Evolutionary conservation across 2,113 vertebrate genomes (phyloP).

Genomic region (Physeter macrocephalus): DNA sequence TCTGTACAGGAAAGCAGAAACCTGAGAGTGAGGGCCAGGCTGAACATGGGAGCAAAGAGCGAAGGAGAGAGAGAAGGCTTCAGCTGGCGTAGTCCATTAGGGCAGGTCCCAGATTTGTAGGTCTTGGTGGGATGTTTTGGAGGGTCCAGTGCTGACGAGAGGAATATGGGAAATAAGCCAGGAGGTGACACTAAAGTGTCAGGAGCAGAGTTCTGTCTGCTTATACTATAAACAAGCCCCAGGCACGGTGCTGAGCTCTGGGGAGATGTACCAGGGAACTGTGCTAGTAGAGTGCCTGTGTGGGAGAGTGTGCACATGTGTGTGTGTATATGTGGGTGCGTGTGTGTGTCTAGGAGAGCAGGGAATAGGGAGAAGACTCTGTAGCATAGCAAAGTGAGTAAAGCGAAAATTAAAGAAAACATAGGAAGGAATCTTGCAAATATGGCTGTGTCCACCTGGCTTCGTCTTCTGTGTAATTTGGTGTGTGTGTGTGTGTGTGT

Average conservation of each 20-base stretch:
- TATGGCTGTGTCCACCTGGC: neutral
- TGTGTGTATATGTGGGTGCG: neutral
- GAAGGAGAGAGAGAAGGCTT: neutral
- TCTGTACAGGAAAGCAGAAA: neutral
- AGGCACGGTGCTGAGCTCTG: neutral
- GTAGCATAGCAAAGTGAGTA: neutral
- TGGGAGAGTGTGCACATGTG: neutral
- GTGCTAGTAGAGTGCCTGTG: neutral
- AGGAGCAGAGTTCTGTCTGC: neutral
- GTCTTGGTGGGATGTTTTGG: neutral
- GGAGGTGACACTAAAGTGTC: neutral
- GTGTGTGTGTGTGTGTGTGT: neutral
- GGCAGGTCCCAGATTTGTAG: neutral
- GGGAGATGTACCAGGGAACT: neutral
- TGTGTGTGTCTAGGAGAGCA: neutral
- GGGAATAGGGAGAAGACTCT: neutral
- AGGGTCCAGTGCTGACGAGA: neutral
- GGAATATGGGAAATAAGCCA: neutral
- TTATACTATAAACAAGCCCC: no score
- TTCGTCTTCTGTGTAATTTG: neutral
- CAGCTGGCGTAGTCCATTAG: neutral
- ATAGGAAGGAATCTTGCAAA: neutral
- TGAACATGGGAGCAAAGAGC: neutral
- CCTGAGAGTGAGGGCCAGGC: neutral
- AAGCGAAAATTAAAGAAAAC: neutral